Percentiles rank a stretch among this genome's conserved stretches.
Conservation (phyloP, 2,888 invertebrate genomes). For the Anarsia innoxiella region DNA sequence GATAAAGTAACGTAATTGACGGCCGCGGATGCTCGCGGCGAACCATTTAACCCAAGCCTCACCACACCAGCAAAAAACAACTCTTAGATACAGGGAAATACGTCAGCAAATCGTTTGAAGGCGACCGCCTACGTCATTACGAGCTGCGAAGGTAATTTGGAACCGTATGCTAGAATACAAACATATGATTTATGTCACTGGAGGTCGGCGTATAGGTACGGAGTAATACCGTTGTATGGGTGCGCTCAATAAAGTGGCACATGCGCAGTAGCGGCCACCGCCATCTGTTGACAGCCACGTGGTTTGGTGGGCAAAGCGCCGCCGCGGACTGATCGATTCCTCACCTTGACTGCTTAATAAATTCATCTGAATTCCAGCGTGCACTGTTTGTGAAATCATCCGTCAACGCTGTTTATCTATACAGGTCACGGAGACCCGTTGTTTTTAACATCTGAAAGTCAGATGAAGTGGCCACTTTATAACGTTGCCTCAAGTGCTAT, state of each 20-base stretch:
- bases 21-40: conserved; percentile 44
- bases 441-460: too few relatives aligned
- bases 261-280: conserved; percentile 55
- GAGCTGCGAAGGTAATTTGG: conserved; percentile 56
- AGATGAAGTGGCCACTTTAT: too few relatives aligned
- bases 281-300: conserved; percentile 71
- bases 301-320: conserved; percentile 36
- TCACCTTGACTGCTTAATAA: conserved; percentile 66
- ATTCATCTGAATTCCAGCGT: conserved; percentile 52
- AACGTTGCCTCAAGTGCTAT: too few relatives aligned
- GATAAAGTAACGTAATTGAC: conserved; percentile 63
- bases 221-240: conserved; percentile 31
- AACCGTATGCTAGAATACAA: conserved; percentile 63
- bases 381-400: conserved; percentile 25
- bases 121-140: conserved; percentile 54
- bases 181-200: conserved; percentile 64
- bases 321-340: conserved; percentile 58
- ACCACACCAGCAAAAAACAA: conserved; percentile 21
- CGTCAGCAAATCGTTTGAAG: conserved; percentile 23
- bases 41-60: conserved; percentile 51
- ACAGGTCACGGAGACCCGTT: too few relatives aligned
- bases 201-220: conserved; percentile 28
- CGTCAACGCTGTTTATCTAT: conserved; percentile 1
- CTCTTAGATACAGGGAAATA: conserved; percentile 19
- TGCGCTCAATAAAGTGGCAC: conserved; percentile 62